Evolutionary conservation across 2,888 invertebrate genomes (phyloP).

Genomic region (Dromius quadrimaculatus): DNA sequence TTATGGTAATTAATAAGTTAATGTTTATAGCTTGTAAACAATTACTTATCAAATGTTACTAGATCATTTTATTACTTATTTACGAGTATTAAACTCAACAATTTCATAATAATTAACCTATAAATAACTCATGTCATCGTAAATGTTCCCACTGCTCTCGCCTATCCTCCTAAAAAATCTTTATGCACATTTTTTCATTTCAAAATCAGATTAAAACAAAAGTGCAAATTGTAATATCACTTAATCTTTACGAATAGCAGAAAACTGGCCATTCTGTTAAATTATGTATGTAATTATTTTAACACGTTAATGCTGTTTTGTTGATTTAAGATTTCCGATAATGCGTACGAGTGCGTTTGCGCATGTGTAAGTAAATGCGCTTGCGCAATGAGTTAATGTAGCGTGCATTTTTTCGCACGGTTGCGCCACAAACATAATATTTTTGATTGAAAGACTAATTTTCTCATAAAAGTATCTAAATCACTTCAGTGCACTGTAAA

Average conservation of each 20-base stretch:
- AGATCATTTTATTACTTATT: slow-evolving; percentile 40
- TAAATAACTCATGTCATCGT: slow-evolving; percentile 33
- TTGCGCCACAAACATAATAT: too few relatives aligned
- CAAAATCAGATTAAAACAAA: slow-evolving; percentile 22
- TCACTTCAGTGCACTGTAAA: too few relatives aligned
- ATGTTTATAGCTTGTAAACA: slow-evolving; percentile 37
- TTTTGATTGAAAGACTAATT: too few relatives aligned
- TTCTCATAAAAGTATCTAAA: too few relatives aligned
- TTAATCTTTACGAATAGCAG: slow-evolving; percentile 38
- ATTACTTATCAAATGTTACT: slow-evolving; percentile 32
- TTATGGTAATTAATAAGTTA: slow-evolving; percentile 25
- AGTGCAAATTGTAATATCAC: slow-evolving; percentile 32
- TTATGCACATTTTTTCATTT: slow-evolving; percentile 8
- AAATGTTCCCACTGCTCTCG: slow-evolving; percentile 10
- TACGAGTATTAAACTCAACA: slow-evolving; percentile 43
- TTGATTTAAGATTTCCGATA: slow-evolving; percentile 52
- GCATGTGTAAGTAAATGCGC: neutral
- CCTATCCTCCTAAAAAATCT: slow-evolving; percentile 9
- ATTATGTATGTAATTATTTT: slow-evolving; percentile 51
- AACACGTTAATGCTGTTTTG: slow-evolving; percentile 48
- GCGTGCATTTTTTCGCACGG: slow-evolving; percentile 28
- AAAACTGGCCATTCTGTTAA: slow-evolving; percentile 46
- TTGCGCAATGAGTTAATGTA: slow-evolving; percentile 25
- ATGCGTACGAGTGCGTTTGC: slow-evolving; percentile 20
- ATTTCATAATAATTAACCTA: slow-evolving; percentile 44